Base-by-base conservation (phyloP, 2,113 vertebrate genomes). In the Pterocles burchelli region DNA sequence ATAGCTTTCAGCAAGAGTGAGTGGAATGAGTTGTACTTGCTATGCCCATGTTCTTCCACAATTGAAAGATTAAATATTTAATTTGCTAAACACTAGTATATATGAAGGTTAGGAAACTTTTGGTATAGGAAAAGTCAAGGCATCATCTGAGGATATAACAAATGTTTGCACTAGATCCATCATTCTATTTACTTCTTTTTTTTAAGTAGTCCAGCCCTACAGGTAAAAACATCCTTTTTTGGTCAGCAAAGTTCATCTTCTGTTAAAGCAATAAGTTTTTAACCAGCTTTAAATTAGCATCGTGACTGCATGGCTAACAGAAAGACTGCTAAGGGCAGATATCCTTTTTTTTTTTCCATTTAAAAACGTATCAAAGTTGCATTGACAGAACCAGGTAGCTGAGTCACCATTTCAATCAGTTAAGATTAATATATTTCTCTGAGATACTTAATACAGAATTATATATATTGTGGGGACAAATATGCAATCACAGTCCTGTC, bases 11-110 rank as follows among this genome's bases (percentile, higher is more conserved):
- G 83, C 82, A 95, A 73, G 72, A 90, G 68, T 62, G 83, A 97
- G 91, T 86, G 63, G 85, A 98, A 97, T 76, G 92, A 96, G 83
- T 78, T 86, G 72, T 82, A 87, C 88, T 96, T 87, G 29, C 85
- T 91, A 72, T 90, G 67, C 70, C 71, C 71, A 88, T 80, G 67
- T 93, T 97, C 85, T 93, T 90, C 38, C 66, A 93, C 91, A 97
- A 94, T 75, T 94, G 94, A 96, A 96, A 96, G 93, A 97, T 94
- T 96, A 97, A 98, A 97, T 97, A 95, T 96, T 97, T 97, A 91
- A 95, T 97, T 98, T 97, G 59, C 54, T 96, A 90, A 95, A 96
- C 49, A 68, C n/a, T 88, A 17, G 38, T 92, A 77, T 88, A 87
- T 76, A 76, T 52, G 94, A 98, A 97, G 77, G 78, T 82, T 92